A percentile compares a stretch with the other conserved stretches of the same genome.
These are phyloP conservation scores for Megaceryle torquata DNA, from an alignment of 2,113 vertebrate genomes.

Conservation along the genomic window DNA sequence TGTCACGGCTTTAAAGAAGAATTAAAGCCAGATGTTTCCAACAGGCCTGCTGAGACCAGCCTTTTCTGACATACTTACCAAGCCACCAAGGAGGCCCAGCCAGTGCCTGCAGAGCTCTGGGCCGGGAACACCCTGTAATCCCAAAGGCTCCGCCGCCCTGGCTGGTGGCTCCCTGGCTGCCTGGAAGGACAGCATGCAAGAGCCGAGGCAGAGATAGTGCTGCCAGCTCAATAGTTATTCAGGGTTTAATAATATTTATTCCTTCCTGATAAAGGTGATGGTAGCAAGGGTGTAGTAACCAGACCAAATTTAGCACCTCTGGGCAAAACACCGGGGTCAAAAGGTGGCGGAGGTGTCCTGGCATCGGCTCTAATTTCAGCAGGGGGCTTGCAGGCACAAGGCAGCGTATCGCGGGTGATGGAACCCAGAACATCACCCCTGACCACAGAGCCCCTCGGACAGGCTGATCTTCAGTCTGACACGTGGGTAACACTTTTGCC, in stretches of 20 bases:
- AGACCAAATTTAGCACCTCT: neutral
- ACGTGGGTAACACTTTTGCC: neutral
- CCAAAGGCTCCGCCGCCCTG: neutral
- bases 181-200: neutral
- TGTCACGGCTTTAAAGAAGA: slow-evolving; percentile 18
- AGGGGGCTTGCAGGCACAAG: neutral
- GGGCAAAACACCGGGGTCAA: neutral
- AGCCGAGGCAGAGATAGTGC: neutral
- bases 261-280: neutral
- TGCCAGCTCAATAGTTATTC: neutral
- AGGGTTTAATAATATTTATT: neutral
- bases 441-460: accelerated
- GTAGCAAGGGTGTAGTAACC: neutral
- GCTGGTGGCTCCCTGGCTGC: neutral
- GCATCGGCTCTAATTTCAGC: neutral
- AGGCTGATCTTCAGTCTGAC: neutral
- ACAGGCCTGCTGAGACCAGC: neutral
- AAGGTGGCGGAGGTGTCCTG: neutral
- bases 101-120: neutral
- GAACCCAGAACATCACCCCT: neutral
- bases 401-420: accelerated
- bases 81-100: neutral
- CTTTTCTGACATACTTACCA: neutral
- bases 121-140: neutral
- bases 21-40: slow-evolving; percentile 61